A percentile compares a stretch with the other conserved stretches of the same genome.
These are phyloP conservation scores for Spisula subtruncata DNA, from an alignment of 2,888 invertebrate species.

Conservation along the genomic window DNA sequence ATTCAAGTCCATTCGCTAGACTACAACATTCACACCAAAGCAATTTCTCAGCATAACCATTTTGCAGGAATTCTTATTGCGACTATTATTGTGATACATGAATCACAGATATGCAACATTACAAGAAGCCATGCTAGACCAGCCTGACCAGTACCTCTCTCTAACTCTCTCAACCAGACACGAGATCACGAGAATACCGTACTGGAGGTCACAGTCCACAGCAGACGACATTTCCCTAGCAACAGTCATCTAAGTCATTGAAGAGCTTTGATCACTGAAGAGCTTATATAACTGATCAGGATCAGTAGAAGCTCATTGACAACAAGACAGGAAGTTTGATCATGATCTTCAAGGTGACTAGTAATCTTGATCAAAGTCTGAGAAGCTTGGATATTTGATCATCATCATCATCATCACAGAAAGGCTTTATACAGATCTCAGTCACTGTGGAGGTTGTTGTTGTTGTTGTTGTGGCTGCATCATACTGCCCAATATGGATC, in stretches of 20 bases:
- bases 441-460: conserved; percentile 26
- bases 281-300: neutral
- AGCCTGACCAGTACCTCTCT: neutral
- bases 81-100: neutral
- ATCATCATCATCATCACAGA: conserved; percentile 13
- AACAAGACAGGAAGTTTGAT: neutral
- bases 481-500: conserved; percentile 69
- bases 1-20: no score
- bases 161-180: neutral
- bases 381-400: conserved; percentile 16
- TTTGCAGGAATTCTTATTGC: neutral
- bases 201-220: neutral
- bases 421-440: neutral
- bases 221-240: neutral
- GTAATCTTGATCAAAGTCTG: conserved; percentile 10
- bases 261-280: neutral
- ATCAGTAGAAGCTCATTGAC: neutral
- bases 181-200: neutral
- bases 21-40: neutral
- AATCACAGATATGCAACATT: conserved; percentile 3
- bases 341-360: conserved; percentile 5
- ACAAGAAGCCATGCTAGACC: neutral
- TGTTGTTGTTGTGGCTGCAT: conserved; percentile 62
- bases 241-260: conserved; percentile 6
- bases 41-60: neutral